Evolutionary conservation across 2,113 vertebrate genomes (phyloP).

Genomic region (Ciconia boyciana): DNA sequence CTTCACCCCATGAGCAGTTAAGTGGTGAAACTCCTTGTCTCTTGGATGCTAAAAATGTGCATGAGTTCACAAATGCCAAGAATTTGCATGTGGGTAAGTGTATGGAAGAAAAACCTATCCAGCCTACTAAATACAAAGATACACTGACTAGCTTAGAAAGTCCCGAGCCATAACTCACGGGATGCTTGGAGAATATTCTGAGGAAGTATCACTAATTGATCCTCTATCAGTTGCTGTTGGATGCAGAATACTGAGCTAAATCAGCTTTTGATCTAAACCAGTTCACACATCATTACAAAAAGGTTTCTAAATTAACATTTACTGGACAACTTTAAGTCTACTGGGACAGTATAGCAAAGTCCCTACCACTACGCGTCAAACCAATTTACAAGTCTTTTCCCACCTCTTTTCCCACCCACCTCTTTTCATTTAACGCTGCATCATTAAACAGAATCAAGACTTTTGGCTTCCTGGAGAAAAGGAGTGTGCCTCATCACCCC

Average conservation of each 20-base stretch:
- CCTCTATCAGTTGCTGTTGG: neutral
- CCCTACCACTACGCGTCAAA: neutral
- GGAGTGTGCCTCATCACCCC: neutral
- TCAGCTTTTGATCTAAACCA: neutral
- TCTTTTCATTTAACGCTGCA: neutral
- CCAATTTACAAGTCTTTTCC: neutral
- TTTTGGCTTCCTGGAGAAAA: neutral
- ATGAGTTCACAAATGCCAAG: neutral
- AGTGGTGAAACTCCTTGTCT: neutral
- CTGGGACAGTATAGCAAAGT: neutral
- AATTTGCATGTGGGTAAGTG: neutral
- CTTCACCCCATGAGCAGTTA: neutral
- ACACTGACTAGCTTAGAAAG: neutral
- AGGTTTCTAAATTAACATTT: neutral
- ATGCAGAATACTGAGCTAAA: neutral
- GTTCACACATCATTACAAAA: neutral
- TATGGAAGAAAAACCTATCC: neutral
- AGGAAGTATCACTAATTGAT: neutral
- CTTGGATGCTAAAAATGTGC: neutral
- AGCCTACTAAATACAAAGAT: neutral
- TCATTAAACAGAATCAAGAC: neutral
- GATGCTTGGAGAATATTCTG: neutral
- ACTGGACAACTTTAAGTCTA: neutral
- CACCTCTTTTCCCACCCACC: neutral
- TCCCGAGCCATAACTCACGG: neutral